Evolutionary conservation across 2,113 vertebrate species (phyloP), one percentile per base, ranked within the genome.

Genomic region (Candoia aspera): DNA sequence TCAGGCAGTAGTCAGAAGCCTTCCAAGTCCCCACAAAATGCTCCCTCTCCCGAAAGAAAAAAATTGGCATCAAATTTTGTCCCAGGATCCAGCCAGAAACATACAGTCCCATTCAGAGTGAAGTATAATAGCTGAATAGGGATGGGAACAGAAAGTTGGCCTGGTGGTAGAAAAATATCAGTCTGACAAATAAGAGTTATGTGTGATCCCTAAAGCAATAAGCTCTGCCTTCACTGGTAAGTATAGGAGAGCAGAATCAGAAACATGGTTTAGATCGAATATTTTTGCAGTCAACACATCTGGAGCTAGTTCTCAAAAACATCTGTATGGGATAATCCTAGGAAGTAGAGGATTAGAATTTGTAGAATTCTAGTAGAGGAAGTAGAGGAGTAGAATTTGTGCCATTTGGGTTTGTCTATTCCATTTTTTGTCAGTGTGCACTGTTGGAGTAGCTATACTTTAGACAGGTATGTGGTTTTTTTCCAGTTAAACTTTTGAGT

Each of bases 21-120:
- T 92, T 85, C 87, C 49, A 92, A 64, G 49, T 49, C 58, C 79
- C 12, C 84, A 12, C 59, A n/a, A 92, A 89, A 49, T 54, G 60
- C 37, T 64, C 37, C 3, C 55, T 15, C 33, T 79, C 73, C 73
- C 21, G 6, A 42, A 79, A 79, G 73, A 79, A 79, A 68, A 49
- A 0, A 0, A 33, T 0, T 91, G 90, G n/a, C 49, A 90, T 55
- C 87, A 84, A 62, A 73, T 79, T 24, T 8, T 92, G 1, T 83
- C 15, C 84, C 84, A 55, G 60, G 37, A 55, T 84, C 58, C 33
- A 92, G 83, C 73, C 91, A 92, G 17, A 60, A 64, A 83, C 6
- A 29, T 54, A 79, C 4, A 54, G 17, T 42, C 73, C 2, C 73
- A 42, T 79, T 79, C 68, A 92, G 64, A 53, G n/a, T n/a, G 0